Conservation (phyloP, 1,140 invertebrate genomes). For the Zaprionus camerounensis region DNA sequence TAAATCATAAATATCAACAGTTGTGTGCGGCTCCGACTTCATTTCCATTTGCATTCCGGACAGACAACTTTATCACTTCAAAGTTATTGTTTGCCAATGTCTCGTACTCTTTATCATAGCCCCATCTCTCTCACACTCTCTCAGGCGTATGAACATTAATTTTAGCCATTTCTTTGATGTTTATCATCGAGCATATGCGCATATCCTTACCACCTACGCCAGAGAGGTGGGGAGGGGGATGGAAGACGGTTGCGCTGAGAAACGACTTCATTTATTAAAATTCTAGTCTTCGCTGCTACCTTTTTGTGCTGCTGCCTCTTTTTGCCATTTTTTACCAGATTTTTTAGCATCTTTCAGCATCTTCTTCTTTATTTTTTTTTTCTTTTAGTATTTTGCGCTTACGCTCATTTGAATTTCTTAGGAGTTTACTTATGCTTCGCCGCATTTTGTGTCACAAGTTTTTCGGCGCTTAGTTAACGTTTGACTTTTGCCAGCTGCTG, state of each 20-base stretch:
- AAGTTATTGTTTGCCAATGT: conserved; percentile 25
- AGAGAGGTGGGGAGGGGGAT: background rate
- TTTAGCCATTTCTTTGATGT: conserved; percentile 31
- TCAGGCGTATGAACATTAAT: conserved; percentile 20
- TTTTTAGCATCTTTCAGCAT: conserved; percentile 12
- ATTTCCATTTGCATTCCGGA: conserved; percentile 9
- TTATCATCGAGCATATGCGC: conserved; percentile 25
- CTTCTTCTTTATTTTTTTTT: conserved; percentile 41
- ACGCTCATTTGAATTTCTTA: conserved; percentile 81
- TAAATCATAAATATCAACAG: conserved; percentile 17
- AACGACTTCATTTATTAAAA: conserved; percentile 75
- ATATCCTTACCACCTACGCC: conserved; percentile 12
- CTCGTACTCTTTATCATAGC: background rate
- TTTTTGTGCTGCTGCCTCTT: conserved; percentile 38
- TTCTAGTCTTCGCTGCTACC: conserved; percentile 43
- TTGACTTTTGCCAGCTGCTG: conserved; percentile 72
- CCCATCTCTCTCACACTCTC: background rate
- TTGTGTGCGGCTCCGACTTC: background rate
- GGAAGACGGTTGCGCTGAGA: conserved; percentile 16
- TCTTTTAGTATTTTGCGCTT: conserved; percentile 53
- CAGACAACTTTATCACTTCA: conserved; percentile 19
- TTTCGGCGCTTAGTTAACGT: conserved; percentile 80
- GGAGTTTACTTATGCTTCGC: conserved; percentile 75
- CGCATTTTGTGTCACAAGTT: conserved; percentile 77
- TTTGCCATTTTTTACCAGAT: conserved; percentile 20